phyloP scores from a whole-genome alignment of 2,888 invertebrate genomes.

The Plemyria rubiginata region DNA sequence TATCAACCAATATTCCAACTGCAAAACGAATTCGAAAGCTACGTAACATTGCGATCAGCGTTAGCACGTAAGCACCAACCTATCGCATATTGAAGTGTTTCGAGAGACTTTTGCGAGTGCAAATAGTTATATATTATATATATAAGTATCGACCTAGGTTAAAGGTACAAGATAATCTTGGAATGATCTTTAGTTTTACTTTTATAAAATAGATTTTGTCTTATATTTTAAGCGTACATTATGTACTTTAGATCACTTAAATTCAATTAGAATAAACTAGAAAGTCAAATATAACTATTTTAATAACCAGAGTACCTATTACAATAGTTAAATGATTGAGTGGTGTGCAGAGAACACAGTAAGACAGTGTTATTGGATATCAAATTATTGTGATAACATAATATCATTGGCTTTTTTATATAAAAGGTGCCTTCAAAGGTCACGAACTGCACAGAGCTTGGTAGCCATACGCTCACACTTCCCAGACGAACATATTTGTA shows the following conservation, averaged over 20 bases:
- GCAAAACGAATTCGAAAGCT: conserved; percentile 25
- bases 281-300: conserved; percentile 17
- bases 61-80: conserved; percentile 24
- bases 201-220: conserved; percentile 24
- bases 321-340: conserved; percentile 11
- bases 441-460: conserved; percentile 80
- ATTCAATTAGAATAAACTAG: conserved; percentile 20
- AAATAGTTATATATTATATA: conserved; percentile 29
- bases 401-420: conserved; percentile 72
- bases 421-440: conserved; percentile 62
- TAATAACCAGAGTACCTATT: conserved; percentile 19
- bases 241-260: conserved; percentile 18
- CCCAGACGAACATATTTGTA: conserved; percentile 75
- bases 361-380: conserved; percentile 32
- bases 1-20: conserved; percentile 22
- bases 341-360: conserved; percentile 25
- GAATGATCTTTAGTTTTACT: conserved; percentile 24
- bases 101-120: conserved; percentile 23
- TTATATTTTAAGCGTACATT: conserved; percentile 10
- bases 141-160: conserved; percentile 29
- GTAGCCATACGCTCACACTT: conserved; percentile 83
- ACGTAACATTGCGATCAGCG: conserved; percentile 21
- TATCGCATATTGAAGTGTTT: conserved; percentile 17
- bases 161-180: conserved; percentile 14
- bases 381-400: conserved; percentile 52